Conservation (phyloP, 2,113 vertebrate species). For the Psittacus erithacus region DNA sequence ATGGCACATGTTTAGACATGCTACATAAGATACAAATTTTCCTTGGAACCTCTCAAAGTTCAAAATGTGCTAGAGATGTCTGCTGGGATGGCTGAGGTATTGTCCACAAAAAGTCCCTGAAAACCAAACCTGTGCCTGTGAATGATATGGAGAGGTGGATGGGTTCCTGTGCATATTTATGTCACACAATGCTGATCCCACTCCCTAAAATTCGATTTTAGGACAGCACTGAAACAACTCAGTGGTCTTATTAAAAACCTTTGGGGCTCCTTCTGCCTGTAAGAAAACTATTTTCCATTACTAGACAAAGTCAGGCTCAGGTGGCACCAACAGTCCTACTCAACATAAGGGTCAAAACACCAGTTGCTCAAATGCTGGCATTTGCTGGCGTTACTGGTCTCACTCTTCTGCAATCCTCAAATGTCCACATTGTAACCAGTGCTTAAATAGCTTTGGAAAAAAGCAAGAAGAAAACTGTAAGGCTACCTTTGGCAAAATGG, state of each 20-base stretch:
- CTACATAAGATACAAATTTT: too few relatives aligned
- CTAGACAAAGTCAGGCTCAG: background rate
- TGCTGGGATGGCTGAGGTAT: background rate
- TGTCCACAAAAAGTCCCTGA: background rate
- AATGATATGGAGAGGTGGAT: background rate
- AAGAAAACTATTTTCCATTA: background rate
- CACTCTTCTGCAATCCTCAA: background rate
- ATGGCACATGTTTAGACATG: fast-evolving
- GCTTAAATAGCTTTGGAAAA: background rate
- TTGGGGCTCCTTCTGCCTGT: background rate
- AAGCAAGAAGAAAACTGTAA: background rate
- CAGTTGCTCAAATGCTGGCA: background rate
- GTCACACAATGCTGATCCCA: background rate
- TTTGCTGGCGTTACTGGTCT: background rate
- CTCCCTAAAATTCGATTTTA: background rate
- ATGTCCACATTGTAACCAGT: background rate
- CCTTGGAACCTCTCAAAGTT: background rate
- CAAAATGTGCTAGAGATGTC: background rate
- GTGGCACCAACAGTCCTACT: background rate
- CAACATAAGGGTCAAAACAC: background rate
- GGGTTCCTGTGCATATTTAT: background rate
- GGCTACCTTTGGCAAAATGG: background rate
- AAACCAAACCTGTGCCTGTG: fast-evolving
- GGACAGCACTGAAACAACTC: background rate
- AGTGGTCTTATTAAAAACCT: background rate